Conservation (phyloP, 2,888 invertebrate species). For the Morinoia aosen region DNA sequence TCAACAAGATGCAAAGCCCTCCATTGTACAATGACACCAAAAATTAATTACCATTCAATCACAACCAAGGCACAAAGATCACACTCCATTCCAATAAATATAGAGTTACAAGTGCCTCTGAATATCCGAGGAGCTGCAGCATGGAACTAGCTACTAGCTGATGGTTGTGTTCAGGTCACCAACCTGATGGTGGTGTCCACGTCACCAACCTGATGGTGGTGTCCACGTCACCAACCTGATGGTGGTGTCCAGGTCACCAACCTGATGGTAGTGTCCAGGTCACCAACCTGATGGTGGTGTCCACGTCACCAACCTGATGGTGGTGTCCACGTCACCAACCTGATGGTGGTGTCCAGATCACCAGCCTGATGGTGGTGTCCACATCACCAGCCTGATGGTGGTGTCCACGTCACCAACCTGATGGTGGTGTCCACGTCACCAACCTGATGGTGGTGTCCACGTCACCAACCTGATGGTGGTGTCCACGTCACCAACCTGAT, state of each 20-base stretch:
- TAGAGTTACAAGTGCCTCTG: too few relatives aligned
- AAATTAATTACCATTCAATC: too few relatives aligned
- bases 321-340: conserved; percentile 86
- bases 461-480: conserved; percentile 86
- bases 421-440: conserved; percentile 90
- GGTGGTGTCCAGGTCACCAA: conserved; percentile 87
- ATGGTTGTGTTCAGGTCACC: too few relatives aligned
- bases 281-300: conserved; percentile 87
- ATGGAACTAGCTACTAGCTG: too few relatives aligned
- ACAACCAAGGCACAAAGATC: too few relatives aligned
- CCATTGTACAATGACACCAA: too few relatives aligned
- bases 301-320: conserved; percentile 86
- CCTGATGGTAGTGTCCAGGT: conserved; percentile 87
- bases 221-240: conserved; percentile 80
- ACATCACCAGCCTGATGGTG: conserved; percentile 81
- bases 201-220: too few relatives aligned
- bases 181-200: conserved; percentile 86
- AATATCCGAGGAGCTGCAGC: too few relatives aligned
- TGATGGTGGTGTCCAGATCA: conserved; percentile 87
- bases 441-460: conserved; percentile 86
- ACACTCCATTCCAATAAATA: too few relatives aligned
- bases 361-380: too few relatives aligned
- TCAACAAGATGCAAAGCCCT: too few relatives aligned
- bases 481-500: conserved; percentile 88
- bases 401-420: conserved; percentile 85